A percentile compares a stretch with the other conserved stretches of the same genome.
Conservation (phyloP, 2,113 vertebrate genomes). For the Ornithorhynchus anatinus region DNA sequence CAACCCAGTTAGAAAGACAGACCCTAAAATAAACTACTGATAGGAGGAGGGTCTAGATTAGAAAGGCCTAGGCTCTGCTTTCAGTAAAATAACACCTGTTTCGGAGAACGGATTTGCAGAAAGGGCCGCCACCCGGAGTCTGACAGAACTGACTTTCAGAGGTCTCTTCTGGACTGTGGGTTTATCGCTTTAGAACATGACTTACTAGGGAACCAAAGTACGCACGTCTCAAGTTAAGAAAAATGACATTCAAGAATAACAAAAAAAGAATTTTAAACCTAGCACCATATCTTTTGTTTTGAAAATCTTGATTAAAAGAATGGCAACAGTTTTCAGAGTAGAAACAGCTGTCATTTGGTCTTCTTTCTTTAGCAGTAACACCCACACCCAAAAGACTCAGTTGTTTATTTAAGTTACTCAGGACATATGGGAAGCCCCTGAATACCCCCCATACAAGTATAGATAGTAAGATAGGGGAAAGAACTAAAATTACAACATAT, state of each 20-base stretch:
- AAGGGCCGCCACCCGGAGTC: too few species aligned
- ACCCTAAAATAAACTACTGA: too few species aligned
- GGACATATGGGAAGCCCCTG: slow-evolving; percentile 58
- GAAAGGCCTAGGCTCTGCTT: too few species aligned
- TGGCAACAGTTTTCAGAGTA: slow-evolving; percentile 36
- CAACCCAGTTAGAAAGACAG: too few species aligned
- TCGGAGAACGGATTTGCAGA: too few species aligned
- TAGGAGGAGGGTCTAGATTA: too few species aligned
- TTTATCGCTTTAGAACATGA: too few species aligned
- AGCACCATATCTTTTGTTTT: slow-evolving; percentile 55
- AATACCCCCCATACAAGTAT: slow-evolving; percentile 24
- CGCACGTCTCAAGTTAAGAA: not conserved
- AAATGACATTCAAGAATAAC: slow-evolving; percentile 41
- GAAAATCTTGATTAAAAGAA: slow-evolving; percentile 60
- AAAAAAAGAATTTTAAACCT: slow-evolving; percentile 51
- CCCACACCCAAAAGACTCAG: slow-evolving; percentile 51
- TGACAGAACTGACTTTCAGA: too few species aligned
- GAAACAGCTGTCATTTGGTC: slow-evolving; percentile 61
- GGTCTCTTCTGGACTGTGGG: too few species aligned
- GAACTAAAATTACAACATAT: slow-evolving; percentile 25
- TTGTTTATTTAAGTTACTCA: slow-evolving; percentile 57
- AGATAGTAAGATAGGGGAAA: slow-evolving; percentile 30
- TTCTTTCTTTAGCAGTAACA: slow-evolving; percentile 51
- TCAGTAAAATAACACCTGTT: too few species aligned
- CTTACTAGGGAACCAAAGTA: not conserved